Evolutionary conservation across 2,113 vertebrate species (phyloP).

Genomic region (Gyps fulvus): DNA sequence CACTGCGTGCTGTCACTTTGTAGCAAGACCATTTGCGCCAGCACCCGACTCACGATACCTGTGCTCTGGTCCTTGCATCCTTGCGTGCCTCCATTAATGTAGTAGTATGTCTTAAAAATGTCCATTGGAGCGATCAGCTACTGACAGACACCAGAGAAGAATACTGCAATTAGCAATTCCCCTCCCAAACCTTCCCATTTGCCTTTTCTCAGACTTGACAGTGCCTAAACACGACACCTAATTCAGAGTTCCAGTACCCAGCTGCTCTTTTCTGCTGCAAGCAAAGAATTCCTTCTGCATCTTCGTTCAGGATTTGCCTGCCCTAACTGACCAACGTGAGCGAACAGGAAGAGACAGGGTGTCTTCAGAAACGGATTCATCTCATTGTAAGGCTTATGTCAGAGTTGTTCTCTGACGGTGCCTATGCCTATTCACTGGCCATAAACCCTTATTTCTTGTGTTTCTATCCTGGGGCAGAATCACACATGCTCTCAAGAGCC

Average conservation of each 20-base stretch:
- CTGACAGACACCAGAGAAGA: background rate
- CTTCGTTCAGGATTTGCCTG: background rate
- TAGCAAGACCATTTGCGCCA: background rate
- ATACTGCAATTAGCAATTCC: background rate
- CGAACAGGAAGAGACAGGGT: fast-evolving
- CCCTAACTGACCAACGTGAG: background rate
- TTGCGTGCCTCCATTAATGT: background rate
- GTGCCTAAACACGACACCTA: background rate
- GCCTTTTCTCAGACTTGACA: background rate
- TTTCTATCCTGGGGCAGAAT: background rate
- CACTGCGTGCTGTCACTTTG: background rate
- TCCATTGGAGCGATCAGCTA: background rate
- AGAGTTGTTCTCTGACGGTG: background rate
- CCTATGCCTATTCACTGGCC: background rate
- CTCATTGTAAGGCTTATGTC: background rate
- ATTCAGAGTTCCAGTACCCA: background rate
- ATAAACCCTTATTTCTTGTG: background rate
- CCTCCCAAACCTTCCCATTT: background rate
- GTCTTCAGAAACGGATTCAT: background rate
- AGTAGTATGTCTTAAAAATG: background rate
- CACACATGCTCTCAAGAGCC: background rate
- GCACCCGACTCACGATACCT: fast-evolving
- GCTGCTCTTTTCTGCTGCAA: background rate
- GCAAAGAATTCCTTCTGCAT: background rate
- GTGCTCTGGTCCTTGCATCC: background rate